Base-by-base conservation (phyloP, 2,797 vertebrate species). In the Chloroceryle amazona region DNA sequence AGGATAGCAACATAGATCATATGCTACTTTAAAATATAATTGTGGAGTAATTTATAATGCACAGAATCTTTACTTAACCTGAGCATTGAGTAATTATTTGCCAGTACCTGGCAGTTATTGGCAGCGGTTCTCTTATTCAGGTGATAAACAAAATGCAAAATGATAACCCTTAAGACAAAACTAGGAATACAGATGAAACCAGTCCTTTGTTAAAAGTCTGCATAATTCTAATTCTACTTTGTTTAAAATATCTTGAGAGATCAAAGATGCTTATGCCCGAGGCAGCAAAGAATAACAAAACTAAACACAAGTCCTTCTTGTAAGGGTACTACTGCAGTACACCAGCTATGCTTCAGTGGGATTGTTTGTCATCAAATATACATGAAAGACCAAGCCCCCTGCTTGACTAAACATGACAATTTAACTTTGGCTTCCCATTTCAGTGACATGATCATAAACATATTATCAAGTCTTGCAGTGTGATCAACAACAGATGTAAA, bases 291-390 rank as follows among this genome's bases (percentile, higher is more conserved):
- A 94, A 94, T 41, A 96, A 91, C 82, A 94, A 92, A 96, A 87
- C 71, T 88, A 87, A 96, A 92, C 31, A 46, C 25, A 35, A 31
- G 81, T 73, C 60, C 39, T 91, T 96, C 68, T 82, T 85, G 49
- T 46, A 28, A 90, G 92, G 74, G 46, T 89, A 66, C 31, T 78
- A 49, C 73, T 87, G 88, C 82, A 86, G 41, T 89, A 81, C 81
- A 74, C 67, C 91, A 98, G 92, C 90, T 86, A 72, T 49, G 96
- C 88, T 96, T 96, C 84, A 94, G 70, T 91, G 93, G 89, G 89
- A 96, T 85, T 97, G 91, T 97, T 97, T 97, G 83, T 97, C 97
- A 98, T 98, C 95, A 98, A 98, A 98, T 95, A 97, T 93, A 96
- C 96, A 96, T 96, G 96, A 97, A 98, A 97, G 90, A 95, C 92